Conservation (phyloP, 64 coral and sea anemone species). For the Orbicella faveolata region DNA sequence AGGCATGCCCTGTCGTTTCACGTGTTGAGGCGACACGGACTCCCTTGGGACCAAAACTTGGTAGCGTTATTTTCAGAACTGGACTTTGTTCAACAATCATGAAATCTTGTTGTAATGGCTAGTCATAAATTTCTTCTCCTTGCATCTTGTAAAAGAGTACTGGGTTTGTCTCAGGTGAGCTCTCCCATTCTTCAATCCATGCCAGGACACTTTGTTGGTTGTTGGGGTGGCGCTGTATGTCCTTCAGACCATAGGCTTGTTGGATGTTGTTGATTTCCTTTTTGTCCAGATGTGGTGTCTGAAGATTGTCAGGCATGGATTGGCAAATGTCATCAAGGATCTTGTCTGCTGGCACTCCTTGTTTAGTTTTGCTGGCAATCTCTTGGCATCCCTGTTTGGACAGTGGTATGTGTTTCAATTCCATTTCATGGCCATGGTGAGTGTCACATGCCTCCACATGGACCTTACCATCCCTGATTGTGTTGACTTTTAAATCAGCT, state of each 20-base stretch:
- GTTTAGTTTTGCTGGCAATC: no score
- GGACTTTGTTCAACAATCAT: slow-evolving; percentile 21
- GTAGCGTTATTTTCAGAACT: background rate
- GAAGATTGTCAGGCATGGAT: no score
- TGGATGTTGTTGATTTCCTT: slow-evolving; percentile 7
- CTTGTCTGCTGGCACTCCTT: no score
- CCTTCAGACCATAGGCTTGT: slow-evolving; percentile 27
- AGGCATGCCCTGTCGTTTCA: background rate
- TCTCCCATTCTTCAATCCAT: slow-evolving; percentile 39
- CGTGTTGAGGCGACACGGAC: slow-evolving; percentile 4
- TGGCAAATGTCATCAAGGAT: no score
- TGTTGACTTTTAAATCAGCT: no score
- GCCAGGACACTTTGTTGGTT: slow-evolving; percentile 56
- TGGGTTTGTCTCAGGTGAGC: slow-evolving; percentile 5
- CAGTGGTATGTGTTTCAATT: no score
- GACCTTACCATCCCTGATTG: no score
- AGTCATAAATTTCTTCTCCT: background rate
- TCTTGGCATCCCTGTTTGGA: no score
- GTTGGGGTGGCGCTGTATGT: slow-evolving; percentile 18
- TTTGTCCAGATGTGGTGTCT: no score
- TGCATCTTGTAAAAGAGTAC: slow-evolving; percentile 41
- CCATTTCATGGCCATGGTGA: no score
- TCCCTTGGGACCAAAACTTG: slow-evolving; percentile 38
- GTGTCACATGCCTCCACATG: no score
- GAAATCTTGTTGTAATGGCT: background rate